Conservation (phyloP, 35 echinoderm and acorn worm species). For the Strongylocentrotus purpuratus region DNA sequence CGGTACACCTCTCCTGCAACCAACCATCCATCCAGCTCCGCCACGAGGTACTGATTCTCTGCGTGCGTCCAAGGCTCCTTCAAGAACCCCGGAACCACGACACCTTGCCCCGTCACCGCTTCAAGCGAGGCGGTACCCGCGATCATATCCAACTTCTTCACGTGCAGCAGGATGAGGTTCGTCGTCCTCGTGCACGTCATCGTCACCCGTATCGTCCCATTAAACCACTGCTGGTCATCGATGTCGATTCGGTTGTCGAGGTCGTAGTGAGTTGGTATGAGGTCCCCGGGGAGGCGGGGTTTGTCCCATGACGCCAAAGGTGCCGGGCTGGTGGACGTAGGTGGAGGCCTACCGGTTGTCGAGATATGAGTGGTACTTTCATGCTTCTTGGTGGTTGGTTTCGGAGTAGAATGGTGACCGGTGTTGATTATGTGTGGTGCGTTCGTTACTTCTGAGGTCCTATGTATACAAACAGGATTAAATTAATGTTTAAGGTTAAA, state of each 20-base stretch:
- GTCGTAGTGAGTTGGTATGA: conserved; percentile 59
- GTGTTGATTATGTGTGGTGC: neutral
- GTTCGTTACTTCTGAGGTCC: neutral
- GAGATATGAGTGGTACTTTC: neutral
- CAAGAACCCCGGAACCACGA: neutral
- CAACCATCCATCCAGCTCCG: conserved; percentile 64
- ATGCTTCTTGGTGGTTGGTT: neutral
- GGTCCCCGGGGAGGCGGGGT: conserved; percentile 55
- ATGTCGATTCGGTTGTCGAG: conserved; percentile 64
- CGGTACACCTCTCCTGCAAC: conserved; percentile 50
- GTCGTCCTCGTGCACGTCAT: conserved; percentile 54
- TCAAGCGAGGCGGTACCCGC: neutral
- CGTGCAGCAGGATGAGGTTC: conserved; percentile 55
- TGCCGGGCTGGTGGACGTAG: neutral
- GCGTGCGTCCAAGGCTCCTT: conserved; percentile 57
- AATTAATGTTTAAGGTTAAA: no score
- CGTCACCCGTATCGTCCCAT: conserved; percentile 47
- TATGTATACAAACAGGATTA: neutral
- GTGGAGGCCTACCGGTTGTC: neutral
- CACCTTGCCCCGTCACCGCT: neutral
- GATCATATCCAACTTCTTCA: conserved; percentile 35
- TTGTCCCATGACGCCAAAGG: conserved; percentile 50
- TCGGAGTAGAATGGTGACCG: neutral
- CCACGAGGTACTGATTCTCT: conserved; percentile 67
- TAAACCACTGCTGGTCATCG: conserved; percentile 29